phyloP scores from a whole-genome alignment of 2,113 vertebrate genomes.

The Melanostigma gelatinosum region DNA sequence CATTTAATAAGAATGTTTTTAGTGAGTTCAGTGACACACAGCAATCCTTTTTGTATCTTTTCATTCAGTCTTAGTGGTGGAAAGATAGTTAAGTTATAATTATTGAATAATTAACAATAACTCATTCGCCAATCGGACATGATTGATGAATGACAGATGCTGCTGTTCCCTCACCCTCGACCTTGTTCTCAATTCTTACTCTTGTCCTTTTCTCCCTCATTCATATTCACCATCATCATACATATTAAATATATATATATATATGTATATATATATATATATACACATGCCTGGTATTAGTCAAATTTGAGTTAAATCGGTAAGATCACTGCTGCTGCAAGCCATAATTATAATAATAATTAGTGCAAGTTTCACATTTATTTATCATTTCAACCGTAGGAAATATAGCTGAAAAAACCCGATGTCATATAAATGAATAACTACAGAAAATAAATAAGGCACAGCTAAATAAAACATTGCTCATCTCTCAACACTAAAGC shows the following conservation, averaged over 20 bases:
- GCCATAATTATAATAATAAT: neutral
- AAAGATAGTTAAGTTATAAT: neutral
- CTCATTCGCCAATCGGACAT: conserved; percentile 12
- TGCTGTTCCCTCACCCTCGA: conserved; percentile 6
- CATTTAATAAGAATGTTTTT: neutral
- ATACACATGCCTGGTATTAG: too few relatives aligned
- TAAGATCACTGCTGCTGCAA: neutral
- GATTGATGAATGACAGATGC: conserved; percentile 22
- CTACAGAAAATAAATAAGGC: neutral
- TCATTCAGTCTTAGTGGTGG: neutral
- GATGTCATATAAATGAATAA: neutral
- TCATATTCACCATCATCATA: conserved; percentile 1
- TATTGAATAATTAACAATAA: neutral
- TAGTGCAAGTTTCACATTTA: neutral
- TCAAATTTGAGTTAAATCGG: neutral
- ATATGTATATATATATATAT: too few relatives aligned
- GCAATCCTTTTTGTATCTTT: neutral
- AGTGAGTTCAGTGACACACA: conserved; percentile 12
- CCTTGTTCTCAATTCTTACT: neutral
- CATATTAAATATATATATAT: neutral
- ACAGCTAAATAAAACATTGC: neutral
- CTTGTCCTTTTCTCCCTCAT: neutral
- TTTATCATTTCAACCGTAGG: neutral
- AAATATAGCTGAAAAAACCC: neutral
- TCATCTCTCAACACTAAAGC: neutral